Conservation (phyloP, 92 coral and sea anemone species). For the Chrysogorgia sp. region DNA sequence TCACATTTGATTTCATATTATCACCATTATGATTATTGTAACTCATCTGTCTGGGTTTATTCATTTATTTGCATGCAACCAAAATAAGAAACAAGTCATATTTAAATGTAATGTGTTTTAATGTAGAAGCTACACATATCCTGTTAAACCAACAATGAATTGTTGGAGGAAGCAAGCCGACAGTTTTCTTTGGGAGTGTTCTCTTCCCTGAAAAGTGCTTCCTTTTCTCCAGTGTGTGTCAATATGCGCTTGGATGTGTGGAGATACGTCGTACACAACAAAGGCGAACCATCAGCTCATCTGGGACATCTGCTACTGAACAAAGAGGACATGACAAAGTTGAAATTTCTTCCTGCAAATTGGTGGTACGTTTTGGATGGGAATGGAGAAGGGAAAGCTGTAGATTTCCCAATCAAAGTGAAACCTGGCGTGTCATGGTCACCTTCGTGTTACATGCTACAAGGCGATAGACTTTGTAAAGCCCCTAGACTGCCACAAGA, state of each 20-base stretch:
- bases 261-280: not conserved
- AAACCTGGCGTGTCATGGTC: not conserved
- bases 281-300: not conserved
- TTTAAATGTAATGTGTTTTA: not conserved
- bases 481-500: slow-evolving; percentile 28
- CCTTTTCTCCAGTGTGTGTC: not conserved
- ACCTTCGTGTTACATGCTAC: not conserved
- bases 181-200: not conserved
- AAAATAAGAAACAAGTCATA: no score
- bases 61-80: no score
- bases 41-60: no score
- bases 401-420: not conserved
- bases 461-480: not conserved
- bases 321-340: not conserved
- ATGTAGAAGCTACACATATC: not conserved
- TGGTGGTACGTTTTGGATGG: not conserved
- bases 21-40: no score
- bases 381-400: not conserved
- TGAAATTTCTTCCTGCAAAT: not conserved
- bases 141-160: not conserved
- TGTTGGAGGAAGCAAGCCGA: not conserved
- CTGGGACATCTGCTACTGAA: not conserved
- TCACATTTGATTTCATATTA: no score
- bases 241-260: not conserved
- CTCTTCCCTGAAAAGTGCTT: not conserved